A percentile compares a stretch with the other conserved stretches of the same genome.
Evolutionary conservation across 1,140 invertebrate genomes (phyloP).

Genomic region (Calosoma granatense): DNA sequence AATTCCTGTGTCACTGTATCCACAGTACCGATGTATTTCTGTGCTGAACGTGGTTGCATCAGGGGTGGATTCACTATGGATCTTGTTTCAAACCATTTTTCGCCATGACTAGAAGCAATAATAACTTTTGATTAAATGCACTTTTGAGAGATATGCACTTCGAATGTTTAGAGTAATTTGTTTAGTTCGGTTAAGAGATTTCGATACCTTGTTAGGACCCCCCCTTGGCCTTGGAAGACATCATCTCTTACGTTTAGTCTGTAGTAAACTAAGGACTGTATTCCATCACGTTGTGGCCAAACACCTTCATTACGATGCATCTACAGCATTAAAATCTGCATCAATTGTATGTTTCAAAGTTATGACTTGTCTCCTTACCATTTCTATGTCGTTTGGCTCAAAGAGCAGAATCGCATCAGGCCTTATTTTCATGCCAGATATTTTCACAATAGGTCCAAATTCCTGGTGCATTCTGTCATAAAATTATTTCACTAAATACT

Average conservation of each 20-base stretch:
- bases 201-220: conserved; percentile 11
- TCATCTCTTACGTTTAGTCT: conserved; percentile 22
- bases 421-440: background rate
- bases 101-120: conserved; percentile 39
- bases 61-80: conserved; percentile 42
- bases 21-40: conserved; percentile 38
- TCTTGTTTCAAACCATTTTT: conserved; percentile 42
- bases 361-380: conserved; percentile 5
- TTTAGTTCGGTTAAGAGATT: background rate
- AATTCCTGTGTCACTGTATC: conserved; percentile 39
- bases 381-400: conserved; percentile 15
- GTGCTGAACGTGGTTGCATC: conserved; percentile 41
- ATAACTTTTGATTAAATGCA: conserved; percentile 25
- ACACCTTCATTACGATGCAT: conserved; percentile 33
- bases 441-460: conserved; percentile 4
- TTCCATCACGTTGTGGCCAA: conserved; percentile 28
- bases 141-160: no score
- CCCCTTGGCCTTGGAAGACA: conserved; percentile 22
- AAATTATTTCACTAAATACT: no score
- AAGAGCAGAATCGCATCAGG: conserved; percentile 9
- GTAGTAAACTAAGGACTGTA: conserved; percentile 30
- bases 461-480: no score
- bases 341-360: no score
- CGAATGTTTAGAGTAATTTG: no score
- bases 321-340: conserved; percentile 12